Conservation (phyloP, 1,140 invertebrate species). For the Trichoplusia ni region DNA sequence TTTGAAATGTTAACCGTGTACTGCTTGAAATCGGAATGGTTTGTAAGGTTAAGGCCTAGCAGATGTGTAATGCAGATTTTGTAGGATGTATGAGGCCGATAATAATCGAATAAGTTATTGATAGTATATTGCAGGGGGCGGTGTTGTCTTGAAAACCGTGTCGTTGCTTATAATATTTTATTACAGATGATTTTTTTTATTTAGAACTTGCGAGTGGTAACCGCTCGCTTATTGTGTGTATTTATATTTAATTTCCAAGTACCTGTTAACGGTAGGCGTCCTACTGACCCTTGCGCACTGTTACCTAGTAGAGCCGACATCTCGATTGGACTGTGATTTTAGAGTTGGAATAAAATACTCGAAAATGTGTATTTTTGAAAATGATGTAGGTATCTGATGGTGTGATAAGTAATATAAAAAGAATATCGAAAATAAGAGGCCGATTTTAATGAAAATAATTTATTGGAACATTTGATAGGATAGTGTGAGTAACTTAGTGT, state of each 20-base stretch:
- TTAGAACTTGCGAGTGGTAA: no score
- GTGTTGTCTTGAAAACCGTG: no score
- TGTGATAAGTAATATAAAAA: slow-evolving; percentile 23
- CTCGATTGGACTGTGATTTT: slow-evolving; percentile 38
- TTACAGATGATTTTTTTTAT: no score
- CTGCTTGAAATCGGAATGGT: no score
- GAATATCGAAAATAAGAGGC: slow-evolving; percentile 16
- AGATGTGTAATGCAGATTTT: no score
- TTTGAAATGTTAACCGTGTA: no score
- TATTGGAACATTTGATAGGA: slow-evolving; percentile 29
- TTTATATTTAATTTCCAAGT: slow-evolving; percentile 12
- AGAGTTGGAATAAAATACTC: slow-evolving; percentile 34
- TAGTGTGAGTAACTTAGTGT: slow-evolving; percentile 19
- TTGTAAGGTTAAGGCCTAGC: no score
- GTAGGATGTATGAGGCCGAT: no score
- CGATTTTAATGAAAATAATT: slow-evolving; percentile 29
- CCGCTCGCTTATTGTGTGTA: background rate
- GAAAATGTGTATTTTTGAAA: slow-evolving; percentile 40
- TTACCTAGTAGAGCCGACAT: slow-evolving; percentile 22
- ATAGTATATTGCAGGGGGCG: no score
- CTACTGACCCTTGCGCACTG: slow-evolving; percentile 1
- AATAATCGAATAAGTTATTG: no score
- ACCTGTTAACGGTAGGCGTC: background rate
- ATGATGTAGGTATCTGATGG: slow-evolving; percentile 20
- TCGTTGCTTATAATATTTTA: no score